Percentiles rank a stretch among this genome's conserved stretches.
These are phyloP conservation scores for Eulacestoma nigropectus DNA, from an alignment of 2,113 vertebrate genomes.

Conservation along the genomic window DNA sequence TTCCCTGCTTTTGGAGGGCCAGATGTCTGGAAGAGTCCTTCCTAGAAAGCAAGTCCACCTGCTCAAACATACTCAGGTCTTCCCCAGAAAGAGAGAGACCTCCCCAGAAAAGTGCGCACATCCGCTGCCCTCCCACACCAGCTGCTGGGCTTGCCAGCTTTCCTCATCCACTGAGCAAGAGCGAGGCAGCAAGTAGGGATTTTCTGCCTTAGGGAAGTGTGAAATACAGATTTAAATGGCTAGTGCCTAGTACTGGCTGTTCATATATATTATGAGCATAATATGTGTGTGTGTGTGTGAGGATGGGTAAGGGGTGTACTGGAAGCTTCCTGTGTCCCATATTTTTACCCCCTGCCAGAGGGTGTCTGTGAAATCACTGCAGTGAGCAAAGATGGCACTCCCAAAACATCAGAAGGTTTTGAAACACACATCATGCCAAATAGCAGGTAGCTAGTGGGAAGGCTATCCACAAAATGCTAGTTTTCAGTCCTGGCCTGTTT, in stretches of 20 bases:
- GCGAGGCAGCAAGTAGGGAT: fast-evolving
- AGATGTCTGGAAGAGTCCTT: not conserved
- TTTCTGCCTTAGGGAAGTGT: not conserved
- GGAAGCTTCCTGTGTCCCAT: not conserved
- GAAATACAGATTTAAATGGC: not conserved
- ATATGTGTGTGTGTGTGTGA: too few relatives aligned
- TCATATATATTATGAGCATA: too few relatives aligned
- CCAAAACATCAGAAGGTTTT: not conserved
- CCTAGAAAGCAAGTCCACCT: not conserved
- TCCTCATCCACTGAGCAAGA: not conserved
- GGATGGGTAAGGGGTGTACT: not conserved
- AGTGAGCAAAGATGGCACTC: not conserved
- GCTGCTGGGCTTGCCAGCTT: not conserved
- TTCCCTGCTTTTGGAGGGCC: not conserved
- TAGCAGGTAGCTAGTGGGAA: not conserved
- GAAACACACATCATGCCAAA: not conserved
- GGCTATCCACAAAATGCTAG: not conserved
- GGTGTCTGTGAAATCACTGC: not conserved
- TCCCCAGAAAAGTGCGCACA: not conserved
- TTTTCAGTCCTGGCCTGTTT: not conserved
- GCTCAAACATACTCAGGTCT: not conserved
- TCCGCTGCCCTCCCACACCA: not conserved
- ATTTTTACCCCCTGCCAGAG: not conserved
- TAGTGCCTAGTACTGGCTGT: not conserved
- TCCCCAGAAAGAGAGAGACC: not conserved